Conservation (phyloP, 2,888 invertebrate species). For the Anthophora plumipes region DNA sequence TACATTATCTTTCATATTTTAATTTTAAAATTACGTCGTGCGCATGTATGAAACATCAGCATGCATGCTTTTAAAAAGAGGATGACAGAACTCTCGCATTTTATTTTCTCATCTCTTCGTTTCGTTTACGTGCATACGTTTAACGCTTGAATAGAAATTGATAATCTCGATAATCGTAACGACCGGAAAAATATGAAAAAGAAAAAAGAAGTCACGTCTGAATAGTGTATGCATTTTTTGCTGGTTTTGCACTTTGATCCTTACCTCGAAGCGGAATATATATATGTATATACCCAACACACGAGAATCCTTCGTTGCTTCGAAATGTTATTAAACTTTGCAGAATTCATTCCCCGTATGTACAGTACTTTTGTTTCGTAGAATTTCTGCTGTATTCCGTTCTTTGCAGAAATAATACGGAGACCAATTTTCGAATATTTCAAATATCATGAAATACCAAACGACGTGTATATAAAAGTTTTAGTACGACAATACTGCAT, state of each 20-base stretch:
- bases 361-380: background rate
- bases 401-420: background rate
- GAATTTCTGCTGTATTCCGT: background rate
- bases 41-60: too few species aligned
- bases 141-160: too few species aligned
- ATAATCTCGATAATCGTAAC: background rate
- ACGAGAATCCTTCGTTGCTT: background rate
- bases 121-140: too few species aligned
- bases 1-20: too few species aligned
- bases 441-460: too few species aligned
- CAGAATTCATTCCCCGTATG: constrained; percentile 4
- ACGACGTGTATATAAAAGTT: too few species aligned
- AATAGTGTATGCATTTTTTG: background rate
- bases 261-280: background rate
- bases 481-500: too few species aligned
- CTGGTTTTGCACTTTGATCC: constrained; percentile 2
- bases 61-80: too few species aligned
- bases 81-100: too few species aligned
- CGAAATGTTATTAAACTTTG: background rate
- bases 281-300: too few species aligned
- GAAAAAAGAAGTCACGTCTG: background rate
- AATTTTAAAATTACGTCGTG: too few species aligned
- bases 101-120: too few species aligned
- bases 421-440: background rate
- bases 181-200: background rate